phyloP scores from a whole-genome alignment of 2,797 vertebrate genomes.

The Gymnopithys bicolor region DNA sequence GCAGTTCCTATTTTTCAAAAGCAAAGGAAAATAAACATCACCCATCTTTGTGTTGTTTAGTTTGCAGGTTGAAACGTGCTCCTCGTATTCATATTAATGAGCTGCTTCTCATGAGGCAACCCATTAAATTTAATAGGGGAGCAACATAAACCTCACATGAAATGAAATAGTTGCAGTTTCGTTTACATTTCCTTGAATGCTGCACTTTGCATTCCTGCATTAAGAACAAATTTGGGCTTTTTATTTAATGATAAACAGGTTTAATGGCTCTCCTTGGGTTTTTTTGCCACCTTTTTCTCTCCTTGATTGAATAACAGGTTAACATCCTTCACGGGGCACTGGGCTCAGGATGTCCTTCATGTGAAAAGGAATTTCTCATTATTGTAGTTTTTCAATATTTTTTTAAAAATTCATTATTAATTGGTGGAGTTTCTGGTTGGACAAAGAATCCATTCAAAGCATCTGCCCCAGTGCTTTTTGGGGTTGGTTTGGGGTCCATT shows the following conservation, averaged over 20 bases:
- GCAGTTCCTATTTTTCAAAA: not conserved
- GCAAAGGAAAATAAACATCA: slow-evolving; percentile 22
- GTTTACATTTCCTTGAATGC: slow-evolving; percentile 18
- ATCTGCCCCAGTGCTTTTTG: not conserved
- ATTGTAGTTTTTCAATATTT: not conserved
- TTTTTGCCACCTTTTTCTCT: not conserved
- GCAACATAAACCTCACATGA: slow-evolving; percentile 56
- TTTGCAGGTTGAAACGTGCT: slow-evolving; percentile 28
- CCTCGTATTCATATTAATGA: slow-evolving; percentile 65
- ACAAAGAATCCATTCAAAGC: not conserved
- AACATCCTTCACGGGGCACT: not conserved
- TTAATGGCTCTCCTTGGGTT: not conserved
- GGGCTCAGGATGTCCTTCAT: not conserved
- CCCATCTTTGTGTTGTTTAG: not conserved
- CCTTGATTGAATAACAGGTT: not conserved
- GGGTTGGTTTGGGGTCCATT: not conserved
- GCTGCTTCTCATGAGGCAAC: slow-evolving; percentile 60
- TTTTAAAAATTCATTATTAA: not conserved
- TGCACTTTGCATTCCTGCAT: not conserved
- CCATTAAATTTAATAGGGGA: slow-evolving; percentile 65
- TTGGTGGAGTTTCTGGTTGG: not conserved
- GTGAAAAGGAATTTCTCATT: not conserved
- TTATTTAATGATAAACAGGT: not conserved
- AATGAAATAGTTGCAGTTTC: slow-evolving; percentile 42
- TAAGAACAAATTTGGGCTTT: not conserved